Evolutionary conservation across 1,140 invertebrate species (phyloP).

Genomic region (Psix sp.): DNA sequence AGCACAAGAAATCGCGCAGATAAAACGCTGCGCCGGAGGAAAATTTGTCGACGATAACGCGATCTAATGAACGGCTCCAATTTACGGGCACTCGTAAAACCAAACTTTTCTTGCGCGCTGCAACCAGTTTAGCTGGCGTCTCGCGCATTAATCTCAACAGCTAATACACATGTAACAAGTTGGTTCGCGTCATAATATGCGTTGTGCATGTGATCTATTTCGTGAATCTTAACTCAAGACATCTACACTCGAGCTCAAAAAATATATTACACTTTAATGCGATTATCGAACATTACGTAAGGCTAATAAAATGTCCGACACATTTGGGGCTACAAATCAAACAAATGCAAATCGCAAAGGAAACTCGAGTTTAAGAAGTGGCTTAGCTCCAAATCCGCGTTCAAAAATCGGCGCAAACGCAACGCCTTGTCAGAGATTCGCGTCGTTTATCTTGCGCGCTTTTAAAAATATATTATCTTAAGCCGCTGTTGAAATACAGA

Average conservation of each 20-base stretch:
- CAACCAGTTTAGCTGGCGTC: constrained; percentile 38
- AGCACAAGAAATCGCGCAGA: constrained; percentile 3
- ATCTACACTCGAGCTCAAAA: too few relatives aligned
- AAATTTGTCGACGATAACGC: constrained; percentile 46
- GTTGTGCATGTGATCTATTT: constrained; percentile 49
- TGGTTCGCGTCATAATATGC: constrained; percentile 40
- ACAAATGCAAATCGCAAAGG: too few relatives aligned
- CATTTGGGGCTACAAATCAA: too few relatives aligned
- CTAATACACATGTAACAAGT: too few relatives aligned
- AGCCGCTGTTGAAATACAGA: constrained; percentile 31
- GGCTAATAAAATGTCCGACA: too few relatives aligned
- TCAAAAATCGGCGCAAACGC: constrained; percentile 29
- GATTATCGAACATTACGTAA: too few relatives aligned
- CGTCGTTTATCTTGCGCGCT: constrained; percentile 26
- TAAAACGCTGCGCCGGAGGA: constrained; percentile 12
- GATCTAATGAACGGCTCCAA: constrained; percentile 44
- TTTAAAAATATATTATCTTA: constrained; percentile 53
- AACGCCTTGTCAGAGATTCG: constrained; percentile 35
- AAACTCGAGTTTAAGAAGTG: too few relatives aligned
- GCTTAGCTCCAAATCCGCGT: constrained; percentile 28
- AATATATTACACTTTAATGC: too few relatives aligned
- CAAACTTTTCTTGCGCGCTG: constrained; percentile 43
- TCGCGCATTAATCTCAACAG: constrained; percentile 44
- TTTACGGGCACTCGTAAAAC: constrained; percentile 44
- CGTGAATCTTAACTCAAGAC: constrained; percentile 33